phyloP scores from a whole-genome alignment of 2,113 vertebrate species.

The zebrafish (Danio rerio) region GRCz12tu NC_133182.1:33136501-33137000 shows the following conservation, averaged over 20 bases:
- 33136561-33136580: conserved; percentile 69
- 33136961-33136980: conserved; percentile 1
- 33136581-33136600: conserved; percentile 62
- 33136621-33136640: conserved; percentile 24
- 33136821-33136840: conserved; percentile 42
- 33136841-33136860: conserved; percentile 50
- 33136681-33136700: conserved; percentile 44
- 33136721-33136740: conserved; percentile 40
- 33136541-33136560: conserved; percentile 71
- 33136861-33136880: conserved; percentile 9
- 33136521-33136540: conserved; percentile 72
- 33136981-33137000: background rate
- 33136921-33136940: conserved; percentile 8
- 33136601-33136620: conserved; percentile 75
- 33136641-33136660: conserved; percentile 34
- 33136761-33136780: conserved; percentile 43
- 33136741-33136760: conserved; percentile 7
- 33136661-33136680: conserved; percentile 37
- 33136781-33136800: conserved; percentile 8
- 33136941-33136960: background rate
- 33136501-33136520: conserved; percentile 73
- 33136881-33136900: conserved; percentile 14
- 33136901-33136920: conserved; percentile 4
- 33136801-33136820: conserved; percentile 25
- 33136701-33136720: conserved; percentile 43